Evolutionary conservation across 2,797 vertebrate species (phyloP).

Genomic region (Silurus aristotelis): DNA sequence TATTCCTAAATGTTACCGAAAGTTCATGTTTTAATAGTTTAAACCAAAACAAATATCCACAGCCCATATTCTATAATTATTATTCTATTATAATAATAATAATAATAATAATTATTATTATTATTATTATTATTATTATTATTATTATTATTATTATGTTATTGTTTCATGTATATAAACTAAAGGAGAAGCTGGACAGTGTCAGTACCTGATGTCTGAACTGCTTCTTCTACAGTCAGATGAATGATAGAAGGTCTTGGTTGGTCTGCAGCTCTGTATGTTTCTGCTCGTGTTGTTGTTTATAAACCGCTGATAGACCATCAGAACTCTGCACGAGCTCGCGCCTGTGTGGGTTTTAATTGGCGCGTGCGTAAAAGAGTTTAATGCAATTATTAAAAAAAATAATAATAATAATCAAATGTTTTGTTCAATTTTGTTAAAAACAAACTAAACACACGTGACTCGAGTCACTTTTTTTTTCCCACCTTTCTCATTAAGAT

Average conservation of each 20-base stretch:
- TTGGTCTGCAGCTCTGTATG: background rate
- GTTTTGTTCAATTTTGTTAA: background rate
- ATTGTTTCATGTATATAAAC: background rate
- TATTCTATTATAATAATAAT: background rate
- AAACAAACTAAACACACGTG: conserved; percentile 10
- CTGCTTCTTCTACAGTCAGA: background rate
- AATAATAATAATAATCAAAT: background rate
- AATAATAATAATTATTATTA: too few relatives aligned
- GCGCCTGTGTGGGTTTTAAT: background rate
- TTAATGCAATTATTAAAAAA: background rate
- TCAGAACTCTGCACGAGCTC: background rate
- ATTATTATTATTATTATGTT: too few relatives aligned
- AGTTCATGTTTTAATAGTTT: background rate
- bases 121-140: too few relatives aligned
- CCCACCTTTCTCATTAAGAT: conserved; percentile 42
- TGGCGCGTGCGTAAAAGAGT: background rate
- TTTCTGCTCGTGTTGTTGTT: background rate
- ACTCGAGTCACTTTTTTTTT: conserved; percentile 24
- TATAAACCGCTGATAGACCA: background rate
- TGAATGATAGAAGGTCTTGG: background rate
- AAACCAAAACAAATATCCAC: background rate
- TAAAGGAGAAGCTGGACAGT: background rate
- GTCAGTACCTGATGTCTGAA: background rate
- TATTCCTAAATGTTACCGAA: background rate
- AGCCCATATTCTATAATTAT: background rate